These are phyloP conservation scores for Lasioglossum pauxillum DNA, from an alignment of 2,888 invertebrate genomes.

Conservation along the genomic window DNA sequence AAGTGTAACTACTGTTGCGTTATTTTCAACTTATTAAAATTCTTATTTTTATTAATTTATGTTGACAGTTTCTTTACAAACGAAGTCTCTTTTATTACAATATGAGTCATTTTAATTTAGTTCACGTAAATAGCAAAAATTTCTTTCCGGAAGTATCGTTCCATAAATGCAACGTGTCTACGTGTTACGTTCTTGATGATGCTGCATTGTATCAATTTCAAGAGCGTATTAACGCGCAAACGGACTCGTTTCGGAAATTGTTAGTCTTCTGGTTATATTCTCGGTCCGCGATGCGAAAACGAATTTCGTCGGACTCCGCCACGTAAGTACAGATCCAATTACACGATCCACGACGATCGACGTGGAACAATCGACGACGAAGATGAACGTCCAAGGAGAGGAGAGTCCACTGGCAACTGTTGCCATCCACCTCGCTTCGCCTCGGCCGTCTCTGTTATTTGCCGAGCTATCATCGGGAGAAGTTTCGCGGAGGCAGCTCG, in stretches of 20 bases:
- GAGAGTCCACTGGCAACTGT: constrained; percentile 59
- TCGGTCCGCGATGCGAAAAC: constrained; percentile 27
- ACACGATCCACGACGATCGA: constrained; percentile 65
- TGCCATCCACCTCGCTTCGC: constrained; percentile 44
- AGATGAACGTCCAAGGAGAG: constrained; percentile 54
- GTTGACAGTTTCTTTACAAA: too few relatives aligned
- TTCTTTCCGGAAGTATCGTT: background rate
- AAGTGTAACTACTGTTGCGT: too few relatives aligned
- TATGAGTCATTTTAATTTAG: background rate
- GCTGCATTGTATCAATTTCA: background rate
- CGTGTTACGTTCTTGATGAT: background rate
- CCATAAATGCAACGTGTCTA: background rate
- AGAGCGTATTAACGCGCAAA: background rate
- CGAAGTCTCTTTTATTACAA: too few relatives aligned
- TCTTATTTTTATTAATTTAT: too few relatives aligned
- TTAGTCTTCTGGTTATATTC: constrained; percentile 25
- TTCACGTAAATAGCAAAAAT: background rate
- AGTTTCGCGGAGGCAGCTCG: constrained; percentile 68
- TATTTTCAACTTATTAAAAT: background rate
- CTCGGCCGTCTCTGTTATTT: constrained; percentile 75
- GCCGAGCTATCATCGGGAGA: constrained; percentile 75
- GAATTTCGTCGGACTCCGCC: constrained; percentile 38
- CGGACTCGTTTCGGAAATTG: constrained; percentile 13
- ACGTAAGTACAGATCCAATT: constrained; percentile 64
- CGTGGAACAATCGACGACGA: constrained; percentile 66